Percentiles rank a stretch among this genome's conserved stretches.
Conservation (phyloP, 2,888 invertebrate genomes). For the Drosophila diplacantha region DNA sequence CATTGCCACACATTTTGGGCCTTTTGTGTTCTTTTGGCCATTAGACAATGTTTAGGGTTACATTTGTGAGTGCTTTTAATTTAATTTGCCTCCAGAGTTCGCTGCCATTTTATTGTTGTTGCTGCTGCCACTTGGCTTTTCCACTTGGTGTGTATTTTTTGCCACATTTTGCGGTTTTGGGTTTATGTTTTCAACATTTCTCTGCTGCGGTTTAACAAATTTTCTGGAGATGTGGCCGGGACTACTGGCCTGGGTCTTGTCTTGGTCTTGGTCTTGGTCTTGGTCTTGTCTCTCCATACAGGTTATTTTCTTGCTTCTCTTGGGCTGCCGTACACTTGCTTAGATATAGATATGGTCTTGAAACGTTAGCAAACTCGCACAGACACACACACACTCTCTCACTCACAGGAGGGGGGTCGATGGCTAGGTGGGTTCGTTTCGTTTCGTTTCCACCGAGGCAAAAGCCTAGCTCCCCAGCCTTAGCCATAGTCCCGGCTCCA, state of each 20-base stretch:
- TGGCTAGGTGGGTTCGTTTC: conserved; percentile 39
- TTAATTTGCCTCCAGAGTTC: conserved; percentile 50
- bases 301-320: conserved; percentile 53
- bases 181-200: conserved; percentile 64
- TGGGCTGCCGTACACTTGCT: conserved; percentile 61
- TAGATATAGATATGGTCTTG: conserved; percentile 67
- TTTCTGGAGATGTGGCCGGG: conserved; percentile 56
- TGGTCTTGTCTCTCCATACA: conserved; percentile 62
- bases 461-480: conserved; percentile 33
- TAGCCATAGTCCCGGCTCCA: conserved; percentile 34
- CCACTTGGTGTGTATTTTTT: conserved; percentile 27
- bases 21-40: conserved; percentile 42
- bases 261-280: conserved; percentile 30
- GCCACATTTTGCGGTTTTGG: conserved; percentile 60
- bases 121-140: conserved; percentile 24
- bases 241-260: conserved; percentile 31
- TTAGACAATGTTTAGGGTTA: conserved; percentile 58
- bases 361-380: conserved; percentile 60
- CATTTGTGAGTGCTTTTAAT: conserved; percentile 63
- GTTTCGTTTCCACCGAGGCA: conserved; percentile 20
- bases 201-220: conserved; percentile 66
- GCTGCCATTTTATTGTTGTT: conserved; percentile 32
- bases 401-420: conserved; percentile 50
- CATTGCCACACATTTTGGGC: conserved; percentile 42
- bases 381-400: conserved; percentile 10